These are phyloP conservation scores for Sebastiscus tertius DNA, from an alignment of 2,797 vertebrate genomes.

Conservation along the genomic window DNA sequence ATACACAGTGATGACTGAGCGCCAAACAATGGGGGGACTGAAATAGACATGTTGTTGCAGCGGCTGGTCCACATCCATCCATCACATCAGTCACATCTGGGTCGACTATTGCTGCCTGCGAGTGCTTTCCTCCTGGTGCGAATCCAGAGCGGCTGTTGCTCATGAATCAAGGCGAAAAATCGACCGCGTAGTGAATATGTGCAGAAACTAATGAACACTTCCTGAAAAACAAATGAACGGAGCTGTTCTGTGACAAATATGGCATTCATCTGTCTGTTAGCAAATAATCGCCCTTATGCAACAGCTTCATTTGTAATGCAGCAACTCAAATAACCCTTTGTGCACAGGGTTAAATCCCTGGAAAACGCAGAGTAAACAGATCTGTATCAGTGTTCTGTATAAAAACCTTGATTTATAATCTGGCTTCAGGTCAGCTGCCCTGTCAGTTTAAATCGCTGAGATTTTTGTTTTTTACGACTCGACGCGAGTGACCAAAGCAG, in stretches of 20 bases:
- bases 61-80: constrained; percentile 63
- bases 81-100: constrained; percentile 68
- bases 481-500: constrained; percentile 16
- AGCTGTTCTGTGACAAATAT: background rate
- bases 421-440: constrained; percentile 17
- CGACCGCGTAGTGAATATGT: background rate
- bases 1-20: constrained; percentile 69
- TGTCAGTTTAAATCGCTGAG: constrained; percentile 34
- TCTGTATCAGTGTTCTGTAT: constrained; percentile 10
- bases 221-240: background rate
- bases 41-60: constrained; percentile 78
- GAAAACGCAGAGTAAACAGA: constrained; percentile 22
- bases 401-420: constrained; percentile 37
- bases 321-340: constrained; percentile 3
- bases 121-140: constrained; percentile 1
- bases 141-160: constrained; percentile 29
- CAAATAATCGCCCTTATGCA: background rate
- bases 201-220: constrained; percentile 12
- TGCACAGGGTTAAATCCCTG: constrained; percentile 8
- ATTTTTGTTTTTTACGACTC: constrained; percentile 48
- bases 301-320: background rate
- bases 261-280: background rate
- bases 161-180: constrained; percentile 35
- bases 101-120: constrained; percentile 34
- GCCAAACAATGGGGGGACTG: constrained; percentile 77